phyloP scores from a whole-genome alignment of 2,888 invertebrate species.

The Linhomoeus sp. region DNA sequence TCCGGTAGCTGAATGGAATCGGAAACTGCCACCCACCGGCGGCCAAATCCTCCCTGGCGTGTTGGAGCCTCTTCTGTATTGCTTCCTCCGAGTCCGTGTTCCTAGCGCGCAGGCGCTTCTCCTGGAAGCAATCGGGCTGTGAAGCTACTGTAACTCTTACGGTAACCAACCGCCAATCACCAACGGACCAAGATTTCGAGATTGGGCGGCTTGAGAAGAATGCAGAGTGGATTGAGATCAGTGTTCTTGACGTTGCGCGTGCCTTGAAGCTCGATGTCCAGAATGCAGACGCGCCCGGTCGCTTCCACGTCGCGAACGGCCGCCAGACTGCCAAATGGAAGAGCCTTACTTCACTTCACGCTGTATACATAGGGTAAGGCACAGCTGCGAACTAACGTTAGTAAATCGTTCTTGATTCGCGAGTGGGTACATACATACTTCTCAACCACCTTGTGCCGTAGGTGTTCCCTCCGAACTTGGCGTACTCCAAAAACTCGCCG shows the following conservation, averaged over 20 bases:
- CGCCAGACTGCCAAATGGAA: slow-evolving; percentile 45
- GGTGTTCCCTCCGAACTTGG: slow-evolving; percentile 72
- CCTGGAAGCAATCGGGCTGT: slow-evolving; percentile 13
- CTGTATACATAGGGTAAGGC: no score
- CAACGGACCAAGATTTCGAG: slow-evolving; percentile 1
- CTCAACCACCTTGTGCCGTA: slow-evolving; percentile 82
- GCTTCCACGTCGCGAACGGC: slow-evolving; percentile 59
- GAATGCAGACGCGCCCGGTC: slow-evolving; percentile 64
- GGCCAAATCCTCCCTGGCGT: slow-evolving; percentile 57
- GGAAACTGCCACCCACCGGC: slow-evolving; percentile 56
- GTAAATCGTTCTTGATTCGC: no score
- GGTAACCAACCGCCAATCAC: background rate
- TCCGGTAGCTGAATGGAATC: no score
- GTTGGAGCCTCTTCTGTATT: slow-evolving; percentile 50
- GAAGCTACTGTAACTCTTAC: background rate
- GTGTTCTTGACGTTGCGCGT: slow-evolving; percentile 59
- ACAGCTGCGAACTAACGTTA: no score
- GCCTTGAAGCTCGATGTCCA: slow-evolving; percentile 87
- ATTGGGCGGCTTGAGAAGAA: slow-evolving; percentile 61
- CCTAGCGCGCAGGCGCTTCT: slow-evolving; percentile 40
- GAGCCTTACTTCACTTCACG: no score
- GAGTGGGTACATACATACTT: no score
- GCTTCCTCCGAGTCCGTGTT: slow-evolving; percentile 79
- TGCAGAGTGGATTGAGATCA: slow-evolving; percentile 56
- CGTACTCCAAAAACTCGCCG: slow-evolving; percentile 74